Percentiles rank a stretch among this genome's conserved stretches.
Conservation (phyloP, 2,888 invertebrate species). For the Heliconius ethilla region DNA sequence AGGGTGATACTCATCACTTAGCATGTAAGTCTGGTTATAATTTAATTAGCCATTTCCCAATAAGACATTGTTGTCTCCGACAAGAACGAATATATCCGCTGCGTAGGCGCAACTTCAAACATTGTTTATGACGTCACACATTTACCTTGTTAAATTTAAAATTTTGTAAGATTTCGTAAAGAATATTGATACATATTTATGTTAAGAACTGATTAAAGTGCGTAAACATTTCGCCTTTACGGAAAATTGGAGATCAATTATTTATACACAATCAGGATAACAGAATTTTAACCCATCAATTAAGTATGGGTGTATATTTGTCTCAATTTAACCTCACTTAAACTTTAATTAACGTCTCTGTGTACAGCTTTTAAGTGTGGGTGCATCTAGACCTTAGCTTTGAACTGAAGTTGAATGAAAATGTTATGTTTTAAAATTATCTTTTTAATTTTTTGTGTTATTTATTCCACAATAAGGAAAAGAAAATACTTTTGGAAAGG, state of each 20-base stretch:
- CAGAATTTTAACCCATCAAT: not conserved
- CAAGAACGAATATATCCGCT: conserved; percentile 40
- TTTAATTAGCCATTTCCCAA: conserved; percentile 20
- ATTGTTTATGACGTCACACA: not conserved
- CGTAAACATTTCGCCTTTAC: too few species aligned
- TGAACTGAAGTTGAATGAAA: too few species aligned
- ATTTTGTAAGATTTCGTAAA: not conserved
- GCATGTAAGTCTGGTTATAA: conserved; percentile 2
- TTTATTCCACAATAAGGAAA: too few species aligned
- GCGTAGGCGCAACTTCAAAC: conserved; percentile 27
- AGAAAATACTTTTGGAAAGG: too few species aligned
- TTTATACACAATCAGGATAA: too few species aligned
- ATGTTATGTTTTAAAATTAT: too few species aligned
- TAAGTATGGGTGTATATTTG: not conserved
- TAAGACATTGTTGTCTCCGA: conserved; percentile 7
- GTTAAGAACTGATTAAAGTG: too few species aligned
- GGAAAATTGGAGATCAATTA: not conserved
- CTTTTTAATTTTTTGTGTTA: too few species aligned
- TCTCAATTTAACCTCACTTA: not conserved
- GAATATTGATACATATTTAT: too few species aligned
- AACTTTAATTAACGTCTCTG: not conserved
- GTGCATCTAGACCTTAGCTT: too few species aligned
- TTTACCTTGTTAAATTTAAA: not conserved
- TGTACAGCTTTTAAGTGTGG: too few species aligned
- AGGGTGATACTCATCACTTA: not conserved